A percentile compares a stretch with the other conserved stretches of the same genome.
Evolutionary conservation across 1,140 invertebrate genomes (phyloP).

Genomic region (Andrena cerasifolii): DNA sequence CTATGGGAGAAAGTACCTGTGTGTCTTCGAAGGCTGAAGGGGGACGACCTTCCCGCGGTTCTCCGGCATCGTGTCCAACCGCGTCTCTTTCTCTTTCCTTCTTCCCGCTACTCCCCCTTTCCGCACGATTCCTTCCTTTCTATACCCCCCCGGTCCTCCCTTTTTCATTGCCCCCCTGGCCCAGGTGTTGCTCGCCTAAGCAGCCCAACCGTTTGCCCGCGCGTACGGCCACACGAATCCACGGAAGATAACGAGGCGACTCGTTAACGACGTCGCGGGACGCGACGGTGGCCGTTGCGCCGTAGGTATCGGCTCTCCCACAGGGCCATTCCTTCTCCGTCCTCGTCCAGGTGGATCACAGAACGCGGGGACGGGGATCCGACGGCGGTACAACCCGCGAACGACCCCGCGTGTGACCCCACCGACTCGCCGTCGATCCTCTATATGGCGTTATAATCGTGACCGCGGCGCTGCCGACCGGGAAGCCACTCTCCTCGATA

Average conservation of each 20-base stretch:
- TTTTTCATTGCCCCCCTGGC: conserved; percentile 48
- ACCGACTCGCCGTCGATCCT: conserved; percentile 62
- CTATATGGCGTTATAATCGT: conserved; percentile 66
- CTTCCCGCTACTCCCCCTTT: conserved; percentile 23
- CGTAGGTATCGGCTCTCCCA: conserved; percentile 61
- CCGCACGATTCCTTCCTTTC: conserved; percentile 48
- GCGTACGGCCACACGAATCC: conserved; percentile 26
- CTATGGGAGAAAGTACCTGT: conserved; percentile 70
- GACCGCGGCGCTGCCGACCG: conserved; percentile 57
- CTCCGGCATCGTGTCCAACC: conserved; percentile 60
- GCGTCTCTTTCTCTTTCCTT: conserved; percentile 62
- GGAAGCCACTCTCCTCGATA: conserved; percentile 56
- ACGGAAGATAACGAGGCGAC: conserved; percentile 63
- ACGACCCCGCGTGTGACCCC: conserved; percentile 65
- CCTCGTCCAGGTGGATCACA: conserved; percentile 36
- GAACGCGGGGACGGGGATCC: not conserved
- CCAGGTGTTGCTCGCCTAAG: conserved; percentile 35
- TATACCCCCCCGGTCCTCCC: conserved; percentile 29
- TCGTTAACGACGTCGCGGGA: conserved; percentile 61
- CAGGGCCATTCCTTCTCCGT: conserved; percentile 52
- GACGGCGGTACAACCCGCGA: conserved; percentile 49
- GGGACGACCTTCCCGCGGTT: conserved; percentile 67
- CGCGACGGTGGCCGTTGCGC: too few species aligned
- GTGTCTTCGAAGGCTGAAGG: conserved; percentile 58
- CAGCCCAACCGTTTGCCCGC: conserved; percentile 7